These are phyloP conservation scores for Tapirus terrestris DNA, from an alignment of 2,113 vertebrate genomes.

Conservation along the genomic window DNA sequence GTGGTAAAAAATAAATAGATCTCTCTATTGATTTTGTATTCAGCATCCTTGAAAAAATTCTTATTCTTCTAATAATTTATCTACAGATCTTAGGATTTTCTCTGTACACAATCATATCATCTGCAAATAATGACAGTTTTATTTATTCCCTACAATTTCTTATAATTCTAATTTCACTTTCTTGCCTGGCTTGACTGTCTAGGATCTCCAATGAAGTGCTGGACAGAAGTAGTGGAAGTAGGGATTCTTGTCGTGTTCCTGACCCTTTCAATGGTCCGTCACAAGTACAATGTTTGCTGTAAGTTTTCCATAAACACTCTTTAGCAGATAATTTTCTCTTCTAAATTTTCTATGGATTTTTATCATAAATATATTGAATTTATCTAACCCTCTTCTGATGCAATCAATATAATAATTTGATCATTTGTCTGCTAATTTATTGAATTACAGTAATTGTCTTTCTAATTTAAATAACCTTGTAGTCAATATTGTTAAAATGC, in stretches of 20 bases:
- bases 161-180: conserved; percentile 5
- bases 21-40: conserved; percentile 33
- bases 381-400: not conserved
- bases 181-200: not conserved
- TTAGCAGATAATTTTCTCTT: not conserved
- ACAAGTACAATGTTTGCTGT: not conserved
- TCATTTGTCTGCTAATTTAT: not conserved
- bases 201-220: not conserved
- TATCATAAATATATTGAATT: not conserved
- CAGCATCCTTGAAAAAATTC: not conserved
- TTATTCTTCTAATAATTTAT: conserved; percentile 30
- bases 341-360: not conserved
- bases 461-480: not conserved
- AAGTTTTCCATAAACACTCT: not conserved
- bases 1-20: not conserved
- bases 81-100: not conserved
- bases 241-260: not conserved
- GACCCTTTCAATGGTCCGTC: not conserved
- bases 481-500: not conserved
- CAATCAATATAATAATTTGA: not conserved
- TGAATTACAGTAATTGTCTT: not conserved
- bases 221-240: not conserved
- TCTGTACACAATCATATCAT: not conserved
- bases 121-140: conserved; percentile 15
- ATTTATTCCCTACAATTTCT: not conserved